These are phyloP conservation scores for Anaspis maculata DNA, from an alignment of 2,888 invertebrate genomes.

Conservation along the genomic window DNA sequence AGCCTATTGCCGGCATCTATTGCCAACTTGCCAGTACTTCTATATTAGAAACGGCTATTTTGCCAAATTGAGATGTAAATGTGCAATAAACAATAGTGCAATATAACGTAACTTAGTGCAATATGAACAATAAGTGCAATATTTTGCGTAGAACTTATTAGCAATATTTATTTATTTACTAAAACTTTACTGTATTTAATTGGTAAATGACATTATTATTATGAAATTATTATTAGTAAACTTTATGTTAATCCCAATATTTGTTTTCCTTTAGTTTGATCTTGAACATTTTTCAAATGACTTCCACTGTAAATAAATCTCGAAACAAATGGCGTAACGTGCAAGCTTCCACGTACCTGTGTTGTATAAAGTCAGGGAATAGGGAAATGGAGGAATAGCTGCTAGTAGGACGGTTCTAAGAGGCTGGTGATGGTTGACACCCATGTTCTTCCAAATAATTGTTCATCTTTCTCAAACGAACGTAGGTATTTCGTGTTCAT, in stretches of 20 bases:
- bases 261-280: no score
- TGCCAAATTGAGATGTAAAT: slow-evolving; percentile 20
- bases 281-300: neutral
- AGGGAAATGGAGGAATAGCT: slow-evolving; percentile 8
- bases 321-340: slow-evolving; percentile 13
- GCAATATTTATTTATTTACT: slow-evolving; percentile 8
- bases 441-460: neutral
- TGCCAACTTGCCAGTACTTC: no score
- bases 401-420: slow-evolving; percentile 10
- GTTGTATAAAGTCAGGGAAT: slow-evolving; percentile 23
- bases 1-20: no score
- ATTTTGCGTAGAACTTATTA: slow-evolving; percentile 6
- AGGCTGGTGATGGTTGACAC: slow-evolving; percentile 4
- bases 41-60: slow-evolving; percentile 22
- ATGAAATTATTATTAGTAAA: no score
- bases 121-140: slow-evolving; percentile 10
- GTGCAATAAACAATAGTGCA: no score
- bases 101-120: slow-evolving; percentile 15
- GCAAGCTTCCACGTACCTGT: slow-evolving; percentile 36
- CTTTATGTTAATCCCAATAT: no score
- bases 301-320: slow-evolving; percentile 1
- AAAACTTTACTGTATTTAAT: slow-evolving; percentile 4
- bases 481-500: no score
- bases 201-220: neutral
- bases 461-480: no score